Percentiles rank a stretch among this genome's conserved stretches.
Evolutionary conservation across 2,113 vertebrate genomes (phyloP).

Genomic region (Acanthisitta chloris): DNA sequence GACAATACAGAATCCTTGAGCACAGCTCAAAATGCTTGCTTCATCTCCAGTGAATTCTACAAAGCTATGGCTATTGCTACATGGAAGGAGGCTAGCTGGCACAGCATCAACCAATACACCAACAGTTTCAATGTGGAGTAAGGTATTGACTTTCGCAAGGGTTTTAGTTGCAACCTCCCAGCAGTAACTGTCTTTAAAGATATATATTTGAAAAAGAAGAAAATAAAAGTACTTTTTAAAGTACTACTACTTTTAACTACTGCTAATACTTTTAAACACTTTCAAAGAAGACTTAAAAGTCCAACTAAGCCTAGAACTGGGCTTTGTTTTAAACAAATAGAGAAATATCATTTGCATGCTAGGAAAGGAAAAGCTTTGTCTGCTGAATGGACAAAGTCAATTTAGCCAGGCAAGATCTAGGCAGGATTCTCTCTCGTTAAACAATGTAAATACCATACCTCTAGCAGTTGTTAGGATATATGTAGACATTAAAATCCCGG

Average conservation of each 20-base stretch:
- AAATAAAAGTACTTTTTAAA: neutral
- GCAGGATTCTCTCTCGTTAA: neutral
- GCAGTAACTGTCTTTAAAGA: neutral
- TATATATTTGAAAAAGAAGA: neutral
- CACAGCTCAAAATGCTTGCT: neutral
- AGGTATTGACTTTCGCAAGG: neutral
- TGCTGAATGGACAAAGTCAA: neutral
- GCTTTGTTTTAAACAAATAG: neutral
- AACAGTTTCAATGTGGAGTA: neutral
- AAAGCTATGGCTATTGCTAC: neutral
- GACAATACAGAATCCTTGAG: neutral
- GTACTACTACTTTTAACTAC: neutral
- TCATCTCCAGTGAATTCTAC: neutral
- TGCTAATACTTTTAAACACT: neutral
- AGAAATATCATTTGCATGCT: neutral
- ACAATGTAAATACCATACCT: neutral
- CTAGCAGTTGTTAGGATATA: neutral
- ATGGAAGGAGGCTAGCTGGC: neutral
- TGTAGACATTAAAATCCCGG: neutral
- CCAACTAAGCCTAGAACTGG: neutral
- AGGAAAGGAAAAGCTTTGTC: neutral
- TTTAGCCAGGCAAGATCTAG: neutral
- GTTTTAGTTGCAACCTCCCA: neutral
- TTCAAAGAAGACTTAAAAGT: neutral
- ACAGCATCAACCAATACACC: neutral